Percentiles rank a stretch among this genome's conserved stretches.
phyloP scores from a whole-genome alignment of 2,797 vertebrate genomes.

The Peromyscus nudipes region DNA sequence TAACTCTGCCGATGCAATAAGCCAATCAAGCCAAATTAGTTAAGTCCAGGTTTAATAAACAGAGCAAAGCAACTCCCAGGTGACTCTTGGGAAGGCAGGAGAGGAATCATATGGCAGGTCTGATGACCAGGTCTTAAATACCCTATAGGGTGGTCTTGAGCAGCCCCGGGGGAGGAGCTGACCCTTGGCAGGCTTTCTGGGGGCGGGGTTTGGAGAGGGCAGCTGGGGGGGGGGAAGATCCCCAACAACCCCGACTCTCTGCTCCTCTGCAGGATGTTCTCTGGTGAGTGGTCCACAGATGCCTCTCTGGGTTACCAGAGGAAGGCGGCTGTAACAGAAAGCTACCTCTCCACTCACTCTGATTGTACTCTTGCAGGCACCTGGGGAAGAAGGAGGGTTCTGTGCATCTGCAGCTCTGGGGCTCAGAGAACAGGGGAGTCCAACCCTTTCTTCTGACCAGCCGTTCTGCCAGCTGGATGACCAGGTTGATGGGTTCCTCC shows the following conservation, averaged over 20 bases:
- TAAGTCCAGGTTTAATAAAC: too few species aligned
- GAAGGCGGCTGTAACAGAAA: background rate
- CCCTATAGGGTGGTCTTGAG: too few species aligned
- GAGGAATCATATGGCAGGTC: too few species aligned
- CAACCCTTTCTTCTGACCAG: background rate
- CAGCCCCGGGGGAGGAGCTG: too few species aligned
- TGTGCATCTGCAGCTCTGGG: background rate
- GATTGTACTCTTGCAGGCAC: accelerated
- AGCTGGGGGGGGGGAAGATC: too few species aligned
- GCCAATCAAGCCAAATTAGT: too few species aligned
- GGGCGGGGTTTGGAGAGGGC: too few species aligned
- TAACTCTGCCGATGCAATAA: too few species aligned
- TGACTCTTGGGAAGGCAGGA: too few species aligned
- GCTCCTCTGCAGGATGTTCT: background rate
- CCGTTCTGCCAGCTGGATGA: background rate
- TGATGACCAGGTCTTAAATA: too few species aligned
- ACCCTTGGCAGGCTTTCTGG: too few species aligned
- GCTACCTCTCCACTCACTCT: background rate
- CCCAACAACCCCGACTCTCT: accelerated
- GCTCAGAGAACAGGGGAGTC: background rate
- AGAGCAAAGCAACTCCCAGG: too few species aligned
- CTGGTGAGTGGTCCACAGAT: background rate
- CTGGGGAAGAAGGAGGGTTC: background rate
- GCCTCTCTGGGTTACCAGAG: accelerated
- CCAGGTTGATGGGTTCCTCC: background rate